Base-by-base conservation (phyloP, 2,888 invertebrate species). In the Luperina testacea region DNA sequence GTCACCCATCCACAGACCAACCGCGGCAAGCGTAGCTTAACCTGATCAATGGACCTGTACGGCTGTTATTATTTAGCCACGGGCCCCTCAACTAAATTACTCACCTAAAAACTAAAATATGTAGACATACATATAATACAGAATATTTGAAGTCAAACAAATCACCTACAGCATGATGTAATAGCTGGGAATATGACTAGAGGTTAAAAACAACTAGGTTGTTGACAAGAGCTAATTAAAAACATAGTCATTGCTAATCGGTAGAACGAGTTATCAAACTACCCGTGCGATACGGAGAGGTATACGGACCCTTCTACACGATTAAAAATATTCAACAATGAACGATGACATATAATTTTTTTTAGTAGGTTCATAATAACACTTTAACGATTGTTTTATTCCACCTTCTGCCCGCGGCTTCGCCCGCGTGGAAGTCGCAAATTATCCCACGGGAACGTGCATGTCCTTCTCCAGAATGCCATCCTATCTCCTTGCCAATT, bases 141-240 rank as follows among this genome's bases (percentile, higher is more conserved):
- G 24, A 59, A 27, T 64, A 38, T 53, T 67, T 63, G 9, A 42
- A 63, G 68, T 72, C 6, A 45, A 61, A 72, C 59, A 53, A 24
- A 76, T 73, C 71, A 77, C 65, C 73, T 78, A 77, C 13, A 68
- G 61, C 76, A 77, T 89, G 88, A 89, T 87, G 88, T 77, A 89
- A 88, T 67, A 45, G 70, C 65, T 65, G 77, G 72, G 61, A 75
- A 85, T 74, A 70, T 87, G 75, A 69, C 80, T 70, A 51, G 20
- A 82, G 27, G 32, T 53, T 75, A 72, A 70, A 75, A 83, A 85
- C 83, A 81, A 82, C 67, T 80, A 69, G 51, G 72, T 75, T 78
- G 68, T 17, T 71, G 87, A 88, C 88, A 88, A 84, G 69, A 79
- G 64, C 42, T 51, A 51, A 80, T 80, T 80, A 80, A 80, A 82